Conservation (phyloP, 2,113 vertebrate species). For the Rhinoderma darwinii region DNA sequence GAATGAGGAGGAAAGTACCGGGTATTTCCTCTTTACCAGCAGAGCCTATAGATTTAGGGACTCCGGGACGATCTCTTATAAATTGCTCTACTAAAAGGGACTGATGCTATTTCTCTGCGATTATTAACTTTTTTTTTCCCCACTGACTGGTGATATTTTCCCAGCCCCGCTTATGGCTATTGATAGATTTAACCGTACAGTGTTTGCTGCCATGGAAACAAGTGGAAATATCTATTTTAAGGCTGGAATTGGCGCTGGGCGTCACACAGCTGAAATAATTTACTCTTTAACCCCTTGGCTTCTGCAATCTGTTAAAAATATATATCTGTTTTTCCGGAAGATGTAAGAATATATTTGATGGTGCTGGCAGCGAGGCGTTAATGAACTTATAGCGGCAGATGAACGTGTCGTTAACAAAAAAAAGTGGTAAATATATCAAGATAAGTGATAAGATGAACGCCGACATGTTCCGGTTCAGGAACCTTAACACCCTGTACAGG, state of each 20-base stretch:
- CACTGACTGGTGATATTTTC: constrained; percentile 6
- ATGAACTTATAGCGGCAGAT: constrained; percentile 17
- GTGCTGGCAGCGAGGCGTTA: not conserved
- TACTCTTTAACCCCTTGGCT: constrained; percentile 36
- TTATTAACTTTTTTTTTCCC: not conserved
- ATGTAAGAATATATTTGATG: not conserved
- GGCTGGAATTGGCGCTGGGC: constrained; percentile 29
- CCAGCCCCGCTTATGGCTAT: constrained; percentile 27
- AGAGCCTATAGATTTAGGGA: not conserved
- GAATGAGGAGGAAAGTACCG: no score
- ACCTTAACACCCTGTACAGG: constrained; percentile 14
- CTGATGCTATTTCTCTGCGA: not conserved
- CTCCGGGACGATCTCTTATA: not conserved
- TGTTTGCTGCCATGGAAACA: constrained; percentile 50
- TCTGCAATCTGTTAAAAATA: not conserved
- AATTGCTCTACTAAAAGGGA: not conserved
- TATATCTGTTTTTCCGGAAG: not conserved
- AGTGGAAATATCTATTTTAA: constrained; percentile 54
- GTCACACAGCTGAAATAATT: constrained; percentile 37
- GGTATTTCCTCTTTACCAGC: no score
- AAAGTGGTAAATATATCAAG: constrained; percentile 27
- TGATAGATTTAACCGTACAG: constrained; percentile 52
- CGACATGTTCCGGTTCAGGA: constrained; percentile 40
- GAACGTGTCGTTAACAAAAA: not conserved
- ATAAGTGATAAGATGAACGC: not conserved